Evolutionary conservation across 2,888 invertebrate species (phyloP), one percentile per base, ranked within the genome.

Genomic region (Steromphala cineraria): DNA sequence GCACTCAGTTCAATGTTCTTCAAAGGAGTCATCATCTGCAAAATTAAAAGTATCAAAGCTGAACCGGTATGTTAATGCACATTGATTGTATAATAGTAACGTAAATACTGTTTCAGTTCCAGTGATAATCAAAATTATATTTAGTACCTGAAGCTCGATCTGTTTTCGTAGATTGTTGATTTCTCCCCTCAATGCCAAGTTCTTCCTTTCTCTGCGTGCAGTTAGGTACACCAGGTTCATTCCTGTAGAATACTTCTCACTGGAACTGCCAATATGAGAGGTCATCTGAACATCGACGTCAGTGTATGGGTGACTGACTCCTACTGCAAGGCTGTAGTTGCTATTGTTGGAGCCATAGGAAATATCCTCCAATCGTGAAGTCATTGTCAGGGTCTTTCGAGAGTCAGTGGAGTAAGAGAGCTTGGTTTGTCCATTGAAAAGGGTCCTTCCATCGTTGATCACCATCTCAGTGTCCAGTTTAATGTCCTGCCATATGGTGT

Each of bases 251-350:
- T 84, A 40, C 13, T 75, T 81, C 21, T 87, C 82, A 52, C 80
- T 81, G 21, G 79, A 83, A 31, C 76, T 83, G 17, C 85, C 86
- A 19, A 87, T 13, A 53, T 88, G 86, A 3, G 88, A 86, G 46
- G 71, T 85, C 78, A 91, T 78, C 56, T 84, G 82, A 15, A 90
- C 75, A 81, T 92, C 90, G 0, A 90, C 85, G 52, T 88, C 79
- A 31, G 90, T 90, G 78, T 85, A 84, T 10, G 88, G 89, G 80
- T 93, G 92, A 0, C 82, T 82, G n/a, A 91, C 31, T 24, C 87
- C 89, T 67, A 86, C 71, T 36, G 81, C 81, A 67, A 86, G 67
- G 46, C 85, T 89, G 83, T 84, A 84, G 79, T 89, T 89, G 55
- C 67, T 80, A 19, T 80, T 78, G 15, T 78, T 53, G 67, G 53